phyloP scores from a whole-genome alignment of 53 echinoderm and acorn worm species.

The Paracentrotus lividus region DNA sequence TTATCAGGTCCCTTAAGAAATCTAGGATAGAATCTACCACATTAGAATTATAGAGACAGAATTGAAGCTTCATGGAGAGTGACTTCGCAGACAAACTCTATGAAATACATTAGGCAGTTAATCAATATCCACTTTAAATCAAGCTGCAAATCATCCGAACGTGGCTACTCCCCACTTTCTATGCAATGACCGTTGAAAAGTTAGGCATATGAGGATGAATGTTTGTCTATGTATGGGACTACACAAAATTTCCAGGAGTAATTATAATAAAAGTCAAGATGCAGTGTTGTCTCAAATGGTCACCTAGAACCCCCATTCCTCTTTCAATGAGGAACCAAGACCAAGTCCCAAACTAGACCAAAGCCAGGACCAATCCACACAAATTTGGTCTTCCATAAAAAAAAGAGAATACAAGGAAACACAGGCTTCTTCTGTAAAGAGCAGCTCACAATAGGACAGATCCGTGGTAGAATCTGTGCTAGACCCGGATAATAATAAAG shows the following conservation, averaged over 20 bases:
- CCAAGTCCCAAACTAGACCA: background rate
- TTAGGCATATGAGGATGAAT: background rate
- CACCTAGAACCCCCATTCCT: background rate
- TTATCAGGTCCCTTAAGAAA: too few species aligned
- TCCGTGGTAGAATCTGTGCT: background rate
- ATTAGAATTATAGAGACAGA: background rate
- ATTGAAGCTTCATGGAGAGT: background rate
- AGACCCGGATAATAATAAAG: background rate
- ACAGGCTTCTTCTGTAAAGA: background rate
- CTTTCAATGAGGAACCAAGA: background rate
- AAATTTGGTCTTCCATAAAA: background rate
- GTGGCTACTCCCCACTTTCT: background rate
- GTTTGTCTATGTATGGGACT: background rate
- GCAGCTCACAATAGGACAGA: background rate
- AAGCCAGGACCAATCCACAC: background rate
- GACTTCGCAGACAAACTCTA: conserved; percentile 9
- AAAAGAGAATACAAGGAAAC: background rate
- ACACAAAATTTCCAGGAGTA: background rate
- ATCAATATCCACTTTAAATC: conserved; percentile 52
- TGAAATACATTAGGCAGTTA: conserved; percentile 19
- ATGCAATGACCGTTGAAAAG: background rate
- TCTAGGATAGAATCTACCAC: too few species aligned
- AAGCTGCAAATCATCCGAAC: background rate
- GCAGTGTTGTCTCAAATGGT: background rate
- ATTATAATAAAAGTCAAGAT: background rate